These are phyloP conservation scores for Aleiodes leptofemur DNA, from an alignment of 2,888 invertebrate species.

Conservation along the genomic window DNA sequence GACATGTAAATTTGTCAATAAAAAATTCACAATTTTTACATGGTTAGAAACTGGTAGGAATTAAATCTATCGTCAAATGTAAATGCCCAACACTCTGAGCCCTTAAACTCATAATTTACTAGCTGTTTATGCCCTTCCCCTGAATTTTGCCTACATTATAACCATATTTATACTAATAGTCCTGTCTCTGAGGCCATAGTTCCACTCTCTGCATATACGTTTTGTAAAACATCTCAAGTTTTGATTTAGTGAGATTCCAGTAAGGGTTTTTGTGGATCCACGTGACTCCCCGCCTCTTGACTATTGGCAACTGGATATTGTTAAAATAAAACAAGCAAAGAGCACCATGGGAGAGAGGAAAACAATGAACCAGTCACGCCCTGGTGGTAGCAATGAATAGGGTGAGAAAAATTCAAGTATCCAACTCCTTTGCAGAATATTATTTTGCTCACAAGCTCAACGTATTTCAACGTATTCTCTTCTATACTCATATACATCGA, in stretches of 20 bases:
- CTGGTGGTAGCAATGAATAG: conserved; percentile 38
- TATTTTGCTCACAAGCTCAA: conserved; percentile 9
- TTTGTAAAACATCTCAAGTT: conserved; percentile 37
- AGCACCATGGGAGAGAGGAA: conserved; percentile 33
- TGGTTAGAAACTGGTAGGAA: conserved; percentile 2
- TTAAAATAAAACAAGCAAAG: conserved; percentile 5
- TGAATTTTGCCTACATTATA: conserved; percentile 70
- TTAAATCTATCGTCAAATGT: conserved; percentile 20
- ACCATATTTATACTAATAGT: conserved; percentile 74
- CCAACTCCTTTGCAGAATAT: conserved; percentile 24
- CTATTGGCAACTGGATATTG: conserved; percentile 28
- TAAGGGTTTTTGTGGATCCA: conserved; percentile 22
- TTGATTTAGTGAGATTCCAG: conserved; percentile 62
- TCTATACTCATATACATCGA: background rate
- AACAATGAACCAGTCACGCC: conserved; percentile 34
- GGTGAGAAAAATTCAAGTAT: conserved; percentile 42
- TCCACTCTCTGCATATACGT: conserved; percentile 10
- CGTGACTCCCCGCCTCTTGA: conserved; percentile 16
- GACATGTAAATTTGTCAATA: too few species aligned
- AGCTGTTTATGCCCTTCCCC: conserved; percentile 71
- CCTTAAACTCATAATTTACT: conserved; percentile 69
- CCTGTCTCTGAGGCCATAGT: conserved; percentile 46
- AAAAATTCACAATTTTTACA: background rate
- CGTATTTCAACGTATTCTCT: conserved; percentile 21
- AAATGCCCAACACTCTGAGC: conserved; percentile 48